phyloP scores from a whole-genome alignment of 2,888 invertebrate genomes.

The Sinodicranocentrus sp. region DNA sequence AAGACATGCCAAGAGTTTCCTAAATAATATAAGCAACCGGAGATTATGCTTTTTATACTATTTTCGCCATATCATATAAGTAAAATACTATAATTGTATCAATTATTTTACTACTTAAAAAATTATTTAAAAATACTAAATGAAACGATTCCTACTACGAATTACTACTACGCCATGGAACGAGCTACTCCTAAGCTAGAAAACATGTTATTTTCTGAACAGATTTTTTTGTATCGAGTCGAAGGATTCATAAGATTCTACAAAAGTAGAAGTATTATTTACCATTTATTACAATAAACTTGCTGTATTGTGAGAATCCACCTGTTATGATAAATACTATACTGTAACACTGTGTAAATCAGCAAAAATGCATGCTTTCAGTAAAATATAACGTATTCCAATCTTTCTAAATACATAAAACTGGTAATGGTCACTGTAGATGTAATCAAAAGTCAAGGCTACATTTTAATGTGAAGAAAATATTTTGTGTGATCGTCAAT shows the following conservation, averaged over 20 bases:
- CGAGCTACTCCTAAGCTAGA: slow-evolving; percentile 22
- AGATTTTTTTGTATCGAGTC: slow-evolving; percentile 13
- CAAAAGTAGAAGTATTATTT: not conserved
- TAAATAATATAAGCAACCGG: slow-evolving; percentile 46
- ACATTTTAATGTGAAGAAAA: no score
- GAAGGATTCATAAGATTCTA: not conserved
- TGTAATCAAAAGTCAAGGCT: no score
- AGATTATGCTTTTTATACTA: slow-evolving; percentile 58
- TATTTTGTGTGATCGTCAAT: not conserved
- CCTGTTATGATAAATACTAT: no score
- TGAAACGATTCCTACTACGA: not conserved
- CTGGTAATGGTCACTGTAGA: no score
- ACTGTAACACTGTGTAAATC: no score
- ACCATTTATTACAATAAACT: no score
- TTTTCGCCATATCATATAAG: slow-evolving; percentile 44
- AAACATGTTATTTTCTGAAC: slow-evolving; percentile 16
- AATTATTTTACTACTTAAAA: slow-evolving; percentile 17
- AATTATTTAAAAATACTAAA: not conserved
- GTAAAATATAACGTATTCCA: no score
- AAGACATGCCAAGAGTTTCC: slow-evolving; percentile 62
- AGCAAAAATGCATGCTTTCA: no score
- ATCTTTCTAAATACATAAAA: no score
- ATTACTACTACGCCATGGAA: slow-evolving; percentile 26
- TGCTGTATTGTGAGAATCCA: no score
- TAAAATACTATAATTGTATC: slow-evolving; percentile 14